Conservation (phyloP, 2,888 invertebrate species). For the Marronus borbonicus region DNA sequence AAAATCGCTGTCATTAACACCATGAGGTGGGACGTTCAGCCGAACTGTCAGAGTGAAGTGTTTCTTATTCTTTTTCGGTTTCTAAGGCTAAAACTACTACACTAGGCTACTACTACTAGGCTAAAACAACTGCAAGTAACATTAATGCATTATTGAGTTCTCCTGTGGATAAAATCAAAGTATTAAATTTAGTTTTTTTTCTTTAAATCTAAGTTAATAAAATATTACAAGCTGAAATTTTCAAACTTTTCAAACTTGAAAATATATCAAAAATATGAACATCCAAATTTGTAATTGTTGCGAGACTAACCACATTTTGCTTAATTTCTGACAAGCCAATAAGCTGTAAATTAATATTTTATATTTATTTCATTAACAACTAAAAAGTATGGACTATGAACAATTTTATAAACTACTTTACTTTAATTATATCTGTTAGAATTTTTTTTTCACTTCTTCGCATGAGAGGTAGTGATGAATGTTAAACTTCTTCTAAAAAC, state of each 20-base stretch:
- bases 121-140: neutral
- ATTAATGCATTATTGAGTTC: neutral
- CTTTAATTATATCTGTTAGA: slow-evolving; percentile 50
- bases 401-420: slow-evolving; percentile 43
- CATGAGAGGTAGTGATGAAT: neutral
- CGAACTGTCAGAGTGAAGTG: no score
- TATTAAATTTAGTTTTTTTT: neutral
- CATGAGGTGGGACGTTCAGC: no score
- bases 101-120: no score
- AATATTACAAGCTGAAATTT: neutral
- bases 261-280: neutral
- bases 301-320: neutral
- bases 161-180: neutral
- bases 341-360: neutral
- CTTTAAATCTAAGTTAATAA: neutral
- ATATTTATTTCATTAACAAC: neutral
- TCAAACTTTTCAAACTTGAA: neutral
- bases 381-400: slow-evolving; percentile 19
- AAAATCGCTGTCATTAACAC: no score
- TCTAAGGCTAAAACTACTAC: no score
- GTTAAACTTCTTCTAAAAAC: neutral
- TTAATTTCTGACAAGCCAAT: neutral
- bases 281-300: neutral
- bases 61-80: no score
- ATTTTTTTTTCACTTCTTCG: slow-evolving; percentile 45